Base-by-base conservation (phyloP, 2,113 vertebrate genomes). In the Nycticryphes semicollaris region DNA sequence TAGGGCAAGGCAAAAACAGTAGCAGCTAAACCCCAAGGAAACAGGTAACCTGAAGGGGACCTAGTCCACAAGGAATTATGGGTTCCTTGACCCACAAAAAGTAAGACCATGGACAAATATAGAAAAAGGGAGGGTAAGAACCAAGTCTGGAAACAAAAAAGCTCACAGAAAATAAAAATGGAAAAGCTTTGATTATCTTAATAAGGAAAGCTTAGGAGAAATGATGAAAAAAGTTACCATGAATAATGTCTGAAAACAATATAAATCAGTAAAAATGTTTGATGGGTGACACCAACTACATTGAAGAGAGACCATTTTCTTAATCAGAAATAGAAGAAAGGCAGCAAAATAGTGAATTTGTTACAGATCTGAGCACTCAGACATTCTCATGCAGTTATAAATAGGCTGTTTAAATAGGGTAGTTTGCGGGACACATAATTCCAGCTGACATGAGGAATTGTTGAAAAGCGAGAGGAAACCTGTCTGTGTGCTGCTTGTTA, bases 401-500 rank as follows among this genome's bases (percentile, higher is more conserved):
- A 96, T 48, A 87, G 76, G 51, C 37, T 83, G 33, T 43, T 76
- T 57, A 39, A 74, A 51, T 1, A 13, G 68, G 64, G 73, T 19
- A 13, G 30, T 64, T 45, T 75, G 84, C 70, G 93, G 74, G 80
- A 43, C 69, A 60, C 0, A 0, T 75, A 92, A 94, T 95, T 92
- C 76, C 84, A 84, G 80, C 64, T 91, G 93, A 51, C 91, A 22
- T 0, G 33, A 84, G 48, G 77, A 69, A 31, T 5, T 78, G 84
- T 17, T 64, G 87, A 30, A 25, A 85, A 64, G 73, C 8, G 3
- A 69, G 56, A 70, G 89, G 80, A 84, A 78, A 87, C 73, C 77
- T 92, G 76, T 28, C 54, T 43, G 50, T 31, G 68, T n/a, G 86
- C 89, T 75, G 76, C 91, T 95, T 5, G 35, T 84, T 87, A 82